Evolutionary conservation across 2,888 invertebrate species (phyloP), one percentile per base, ranked within the genome.

Genomic region (Alentia gelatinosa): DNA sequence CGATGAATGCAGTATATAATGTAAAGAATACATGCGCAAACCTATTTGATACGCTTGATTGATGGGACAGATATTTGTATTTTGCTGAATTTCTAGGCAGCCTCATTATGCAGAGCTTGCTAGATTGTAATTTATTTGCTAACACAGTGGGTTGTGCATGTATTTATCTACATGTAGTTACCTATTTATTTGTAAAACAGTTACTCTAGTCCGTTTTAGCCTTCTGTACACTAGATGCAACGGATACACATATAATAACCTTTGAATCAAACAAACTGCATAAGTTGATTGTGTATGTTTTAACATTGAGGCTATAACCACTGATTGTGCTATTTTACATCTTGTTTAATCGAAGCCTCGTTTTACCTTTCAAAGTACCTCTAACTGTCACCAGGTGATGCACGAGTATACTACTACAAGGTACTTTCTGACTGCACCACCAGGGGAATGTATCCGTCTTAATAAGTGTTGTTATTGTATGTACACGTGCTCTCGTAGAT

Each of bases 171-270:
- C 79, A 79, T 79, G 79, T 33, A 35, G 15, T 15, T 79, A 23
- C 79, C 79, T 79, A 79, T 79, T 79, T 79, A 79, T 79, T 79
- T 79, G 79, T 79, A 79, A 47, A 79, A 79, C 79, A 79, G 39
- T 79, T 79, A 37, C 79, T 79, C 79, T 79, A 79, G 79, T 79
- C 79, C 39, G 79, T 39, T 79, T 35, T 79, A 79, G 79, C 79
- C 79, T 79, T 23, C n/a, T 39, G 39, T 39, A 39, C 26, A 39
- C 39, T 79, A 79, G n/a, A 37, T 35, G 23, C 19, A 79, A 79
- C 39, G 79, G 79, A 79, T 79, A 79, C 12, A 26, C n/a, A n/a
- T 74, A 26, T 15, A 68, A 19, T 79, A 37, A 79, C 79, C 79
- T 39, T 39, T n/a, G 39, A 79, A 79, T 79, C 79, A 79, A 79